Evolutionary conservation across 2,113 vertebrate genomes (phyloP).

Genomic region (Geococcyx californianus): DNA sequence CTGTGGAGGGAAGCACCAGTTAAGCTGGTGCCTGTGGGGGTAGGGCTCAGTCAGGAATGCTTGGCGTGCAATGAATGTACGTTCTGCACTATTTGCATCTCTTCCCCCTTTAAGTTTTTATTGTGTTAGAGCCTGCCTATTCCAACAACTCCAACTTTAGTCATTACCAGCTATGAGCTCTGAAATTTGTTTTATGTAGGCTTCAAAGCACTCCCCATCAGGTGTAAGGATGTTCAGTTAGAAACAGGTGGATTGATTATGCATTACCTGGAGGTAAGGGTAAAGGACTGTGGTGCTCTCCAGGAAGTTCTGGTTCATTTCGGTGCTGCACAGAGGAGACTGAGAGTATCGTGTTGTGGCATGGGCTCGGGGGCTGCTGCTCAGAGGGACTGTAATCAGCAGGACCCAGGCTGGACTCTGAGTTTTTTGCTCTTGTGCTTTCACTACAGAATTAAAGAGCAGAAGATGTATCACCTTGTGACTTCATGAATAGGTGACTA

Average conservation of each 20-base stretch:
- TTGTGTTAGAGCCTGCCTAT: background rate
- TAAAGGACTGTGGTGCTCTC: background rate
- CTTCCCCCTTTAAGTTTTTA: background rate
- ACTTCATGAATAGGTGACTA: background rate
- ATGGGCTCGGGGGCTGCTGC: background rate
- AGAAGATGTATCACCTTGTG: background rate
- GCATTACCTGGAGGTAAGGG: background rate
- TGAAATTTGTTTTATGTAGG: background rate
- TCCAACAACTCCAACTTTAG: background rate
- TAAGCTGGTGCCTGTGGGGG: background rate
- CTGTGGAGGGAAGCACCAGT: fast-evolving
- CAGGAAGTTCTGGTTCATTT: background rate
- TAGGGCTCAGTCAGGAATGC: background rate
- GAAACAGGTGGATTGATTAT: fast-evolving
- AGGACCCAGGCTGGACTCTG: fast-evolving
- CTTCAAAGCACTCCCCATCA: background rate
- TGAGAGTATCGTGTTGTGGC: background rate
- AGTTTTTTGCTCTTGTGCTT: background rate
- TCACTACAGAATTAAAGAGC: background rate
- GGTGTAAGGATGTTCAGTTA: background rate
- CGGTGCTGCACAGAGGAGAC: background rate
- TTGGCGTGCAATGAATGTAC: background rate
- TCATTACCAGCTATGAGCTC: background rate
- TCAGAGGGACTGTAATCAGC: background rate
- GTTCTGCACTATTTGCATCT: background rate